Evolutionary conservation across 2,888 invertebrate genomes (phyloP).

Genomic region (Drosophila demipolita): DNA sequence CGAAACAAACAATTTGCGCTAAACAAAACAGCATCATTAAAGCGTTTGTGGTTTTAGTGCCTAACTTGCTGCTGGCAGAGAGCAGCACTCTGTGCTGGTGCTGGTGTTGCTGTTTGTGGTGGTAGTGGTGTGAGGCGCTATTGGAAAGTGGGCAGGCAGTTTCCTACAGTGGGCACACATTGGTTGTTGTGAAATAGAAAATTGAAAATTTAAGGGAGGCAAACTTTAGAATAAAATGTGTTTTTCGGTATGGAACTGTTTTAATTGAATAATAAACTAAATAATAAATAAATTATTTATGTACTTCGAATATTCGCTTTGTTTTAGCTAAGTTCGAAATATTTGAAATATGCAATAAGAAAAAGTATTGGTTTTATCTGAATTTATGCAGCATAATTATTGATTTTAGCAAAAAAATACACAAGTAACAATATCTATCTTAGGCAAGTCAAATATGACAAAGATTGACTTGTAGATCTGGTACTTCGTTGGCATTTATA

Average conservation of each 20-base stretch:
- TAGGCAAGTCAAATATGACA: neutral
- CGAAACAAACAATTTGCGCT: slow-evolving; percentile 83
- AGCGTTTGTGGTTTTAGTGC: slow-evolving; percentile 82
- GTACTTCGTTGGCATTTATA: neutral
- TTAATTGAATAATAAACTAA: neutral
- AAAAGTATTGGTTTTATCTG: neutral
- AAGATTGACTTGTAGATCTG: neutral
- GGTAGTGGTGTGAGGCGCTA: slow-evolving; percentile 21
- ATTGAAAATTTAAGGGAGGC: neutral
- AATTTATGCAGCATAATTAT: neutral
- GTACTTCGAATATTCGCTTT: neutral
- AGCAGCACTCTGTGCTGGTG: slow-evolving; percentile 15
- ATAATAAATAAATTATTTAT: neutral
- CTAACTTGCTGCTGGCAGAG: slow-evolving; percentile 51
- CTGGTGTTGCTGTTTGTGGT: neutral
- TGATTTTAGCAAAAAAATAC: neutral
- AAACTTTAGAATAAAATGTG: neutral
- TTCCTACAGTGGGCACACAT: slow-evolving; percentile 28
- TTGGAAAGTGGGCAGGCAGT: slow-evolving; percentile 54
- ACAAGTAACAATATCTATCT: neutral
- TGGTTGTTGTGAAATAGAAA: slow-evolving; percentile 15
- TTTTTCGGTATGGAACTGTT: neutral
- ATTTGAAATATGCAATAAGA: neutral
- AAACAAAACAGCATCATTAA: slow-evolving; percentile 83
- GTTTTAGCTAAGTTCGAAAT: neutral